Conservation (phyloP, 2,888 invertebrate species). For the Nephrotoma flavescens region DNA sequence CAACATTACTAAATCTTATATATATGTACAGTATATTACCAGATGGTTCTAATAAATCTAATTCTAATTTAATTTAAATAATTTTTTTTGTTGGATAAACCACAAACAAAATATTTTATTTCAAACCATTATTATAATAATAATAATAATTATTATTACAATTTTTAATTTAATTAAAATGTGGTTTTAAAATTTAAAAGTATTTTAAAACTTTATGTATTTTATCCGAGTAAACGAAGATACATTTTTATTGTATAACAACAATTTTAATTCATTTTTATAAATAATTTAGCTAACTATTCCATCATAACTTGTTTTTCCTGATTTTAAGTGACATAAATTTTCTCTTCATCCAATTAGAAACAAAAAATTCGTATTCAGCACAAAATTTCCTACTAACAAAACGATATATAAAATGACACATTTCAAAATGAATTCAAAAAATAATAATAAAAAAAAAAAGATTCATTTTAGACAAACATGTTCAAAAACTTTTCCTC, state of each 20-base stretch:
- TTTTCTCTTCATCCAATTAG: constrained; percentile 4
- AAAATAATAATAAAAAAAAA: neutral
- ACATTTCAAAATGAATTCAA: constrained; percentile 2
- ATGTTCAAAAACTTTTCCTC: constrained; percentile 1
- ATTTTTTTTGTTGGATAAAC: neutral
- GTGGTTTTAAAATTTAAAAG: neutral
- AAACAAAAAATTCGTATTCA: neutral
- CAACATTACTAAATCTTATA: neutral
- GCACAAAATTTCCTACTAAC: neutral
- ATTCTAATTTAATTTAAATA: neutral
- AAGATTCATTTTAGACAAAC: neutral
- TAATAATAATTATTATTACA: neutral
- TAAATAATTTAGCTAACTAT: neutral
- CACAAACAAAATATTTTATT: neutral
- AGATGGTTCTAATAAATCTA: neutral
- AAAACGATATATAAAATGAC: constrained; percentile 3
- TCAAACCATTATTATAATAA: neutral
- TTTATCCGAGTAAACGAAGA: neutral
- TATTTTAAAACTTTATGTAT: neutral
- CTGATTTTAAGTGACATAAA: constrained; percentile 4
- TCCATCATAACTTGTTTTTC: constrained; percentile 1
- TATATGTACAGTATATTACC: neutral
- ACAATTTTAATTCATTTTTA: neutral
- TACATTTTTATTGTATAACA: neutral
- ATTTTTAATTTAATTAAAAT: neutral